These are phyloP conservation scores for Galagoides demidoff DNA, from an alignment of 2,797 vertebrate species.

Conservation along the genomic window DNA sequence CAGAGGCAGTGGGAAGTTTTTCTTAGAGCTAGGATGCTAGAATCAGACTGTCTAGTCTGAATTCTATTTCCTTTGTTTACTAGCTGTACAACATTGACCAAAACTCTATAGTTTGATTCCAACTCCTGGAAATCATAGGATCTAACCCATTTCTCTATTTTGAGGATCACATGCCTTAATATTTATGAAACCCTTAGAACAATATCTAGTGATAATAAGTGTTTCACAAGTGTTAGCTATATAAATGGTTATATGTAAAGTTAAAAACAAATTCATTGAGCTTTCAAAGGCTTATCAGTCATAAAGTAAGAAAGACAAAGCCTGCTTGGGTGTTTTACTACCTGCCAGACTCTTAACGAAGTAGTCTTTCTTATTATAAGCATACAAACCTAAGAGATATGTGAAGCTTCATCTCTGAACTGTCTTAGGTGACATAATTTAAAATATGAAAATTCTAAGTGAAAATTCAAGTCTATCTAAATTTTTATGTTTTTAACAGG, in stretches of 20 bases:
- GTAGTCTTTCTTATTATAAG: neutral
- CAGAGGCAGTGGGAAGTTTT: fast-evolving
- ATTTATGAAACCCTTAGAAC: neutral
- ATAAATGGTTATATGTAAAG: neutral
- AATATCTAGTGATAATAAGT: neutral
- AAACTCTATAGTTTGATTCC: neutral
- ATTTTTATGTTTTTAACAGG: neutral
- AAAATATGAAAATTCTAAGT: neutral
- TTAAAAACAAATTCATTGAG: neutral
- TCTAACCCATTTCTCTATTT: neutral
- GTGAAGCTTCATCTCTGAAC: neutral
- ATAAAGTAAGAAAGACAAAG: neutral
- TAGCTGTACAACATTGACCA: neutral
- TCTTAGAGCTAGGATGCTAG: neutral
- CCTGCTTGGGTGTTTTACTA: neutral
- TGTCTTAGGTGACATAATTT: neutral
- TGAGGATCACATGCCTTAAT: neutral
- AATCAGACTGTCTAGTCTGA: neutral
- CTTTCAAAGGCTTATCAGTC: neutral
- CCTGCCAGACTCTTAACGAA: neutral
- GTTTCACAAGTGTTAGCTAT: neutral
- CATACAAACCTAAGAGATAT: neutral
- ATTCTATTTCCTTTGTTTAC: neutral
- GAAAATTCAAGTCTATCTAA: neutral
- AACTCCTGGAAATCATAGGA: neutral